Evolutionary conservation across 1,140 invertebrate genomes (phyloP).

Genomic region (Carposina sasakii): DNA sequence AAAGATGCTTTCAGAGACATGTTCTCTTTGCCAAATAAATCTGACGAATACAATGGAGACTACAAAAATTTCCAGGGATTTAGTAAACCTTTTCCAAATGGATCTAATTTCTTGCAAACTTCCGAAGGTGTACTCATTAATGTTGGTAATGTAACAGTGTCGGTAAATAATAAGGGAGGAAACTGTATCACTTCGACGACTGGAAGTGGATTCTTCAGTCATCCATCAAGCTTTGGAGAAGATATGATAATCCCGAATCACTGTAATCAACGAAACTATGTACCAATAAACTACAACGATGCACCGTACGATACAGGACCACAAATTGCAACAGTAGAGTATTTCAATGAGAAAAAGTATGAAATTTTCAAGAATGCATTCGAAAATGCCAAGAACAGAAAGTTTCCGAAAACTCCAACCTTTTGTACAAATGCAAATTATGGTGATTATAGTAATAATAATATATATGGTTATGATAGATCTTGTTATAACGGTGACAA

Average conservation of each 20-base stretch:
- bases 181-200: constrained; percentile 82
- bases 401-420: constrained; percentile 27
- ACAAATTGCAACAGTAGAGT: constrained; percentile 37
- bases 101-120: constrained; percentile 67
- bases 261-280: constrained; percentile 32
- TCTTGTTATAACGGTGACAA: constrained; percentile 33
- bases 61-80: constrained; percentile 62
- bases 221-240: constrained; percentile 51
- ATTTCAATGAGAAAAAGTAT: constrained; percentile 69
- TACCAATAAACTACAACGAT: constrained; percentile 29
- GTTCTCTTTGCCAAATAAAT: constrained; percentile 67
- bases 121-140: constrained; percentile 76
- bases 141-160: constrained; percentile 84
- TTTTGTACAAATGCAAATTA: no score
- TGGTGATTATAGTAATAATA: constrained; percentile 25
- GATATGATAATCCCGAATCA: constrained; percentile 43
- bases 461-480: constrained; percentile 39
- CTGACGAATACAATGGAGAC: constrained; percentile 51
- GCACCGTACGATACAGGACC: constrained; percentile 25
- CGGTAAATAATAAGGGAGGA: constrained; percentile 80
- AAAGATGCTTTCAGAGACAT: constrained; percentile 75
- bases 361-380: constrained; percentile 74
- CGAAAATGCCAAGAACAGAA: constrained; percentile 69
- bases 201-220: constrained; percentile 72
- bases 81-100: constrained; percentile 61